phyloP scores from a whole-genome alignment of 53 echinoderm and acorn worm species.

The Paelopatides confundens region DNA sequence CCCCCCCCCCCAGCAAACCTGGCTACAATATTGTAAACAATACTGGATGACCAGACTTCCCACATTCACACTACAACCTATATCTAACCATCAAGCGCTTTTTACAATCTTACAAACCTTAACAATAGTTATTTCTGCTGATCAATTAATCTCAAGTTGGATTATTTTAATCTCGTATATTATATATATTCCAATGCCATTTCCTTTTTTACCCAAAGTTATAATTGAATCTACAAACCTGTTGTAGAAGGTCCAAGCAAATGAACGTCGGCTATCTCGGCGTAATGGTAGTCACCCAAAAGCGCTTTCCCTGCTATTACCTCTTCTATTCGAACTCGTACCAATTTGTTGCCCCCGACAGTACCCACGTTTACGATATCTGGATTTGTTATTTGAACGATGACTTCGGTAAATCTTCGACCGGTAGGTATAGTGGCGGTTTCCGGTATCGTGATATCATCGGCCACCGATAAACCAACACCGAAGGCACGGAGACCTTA shows the following conservation, averaged over 20 bases:
- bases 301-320: background rate
- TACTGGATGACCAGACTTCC: no score
- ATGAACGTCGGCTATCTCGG: background rate
- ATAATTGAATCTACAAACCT: background rate
- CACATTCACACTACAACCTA: no score
- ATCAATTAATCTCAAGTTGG: no score
- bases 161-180: no score
- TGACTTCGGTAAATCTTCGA: background rate
- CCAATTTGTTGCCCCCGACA: background rate
- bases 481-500: background rate
- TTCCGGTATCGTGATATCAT: background rate
- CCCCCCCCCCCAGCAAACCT: no score
- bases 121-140: no score
- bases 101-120: no score
- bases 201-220: no score
- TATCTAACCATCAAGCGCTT: no score
- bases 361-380: background rate
- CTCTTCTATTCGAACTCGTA: constrained; percentile 1
- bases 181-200: no score
- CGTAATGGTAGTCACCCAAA: background rate
- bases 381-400: background rate
- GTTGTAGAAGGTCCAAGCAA: background rate
- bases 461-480: background rate
- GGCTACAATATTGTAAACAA: no score
- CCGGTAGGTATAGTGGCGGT: background rate